Percentiles rank a stretch among this genome's conserved stretches.
These are phyloP conservation scores for Pollenia angustigena DNA, from an alignment of 2,888 invertebrate genomes.

Conservation along the genomic window DNA sequence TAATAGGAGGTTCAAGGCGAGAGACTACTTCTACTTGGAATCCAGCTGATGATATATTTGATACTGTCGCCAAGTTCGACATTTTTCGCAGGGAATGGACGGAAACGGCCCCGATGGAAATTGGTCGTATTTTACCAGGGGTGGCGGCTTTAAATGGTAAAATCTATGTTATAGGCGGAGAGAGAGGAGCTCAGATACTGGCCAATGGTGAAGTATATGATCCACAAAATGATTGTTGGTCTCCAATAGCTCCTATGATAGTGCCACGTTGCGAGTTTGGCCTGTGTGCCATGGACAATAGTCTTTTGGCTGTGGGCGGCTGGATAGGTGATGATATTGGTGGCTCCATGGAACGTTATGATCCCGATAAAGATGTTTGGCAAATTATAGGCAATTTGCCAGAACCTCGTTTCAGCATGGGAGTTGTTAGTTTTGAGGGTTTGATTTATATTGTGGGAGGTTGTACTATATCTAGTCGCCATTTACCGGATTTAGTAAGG, in stretches of 20 bases:
- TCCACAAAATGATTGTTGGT: constrained; percentile 88
- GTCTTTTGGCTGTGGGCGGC: constrained; percentile 94
- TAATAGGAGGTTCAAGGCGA: constrained; percentile 94
- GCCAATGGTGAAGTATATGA: constrained; percentile 94
- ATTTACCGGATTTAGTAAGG: constrained; percentile 90
- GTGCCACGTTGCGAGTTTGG: constrained; percentile 96
- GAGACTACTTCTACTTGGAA: constrained; percentile 90
- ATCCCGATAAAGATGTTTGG: constrained; percentile 92
- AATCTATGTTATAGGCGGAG: constrained; percentile 96
- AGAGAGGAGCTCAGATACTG: constrained; percentile 94
- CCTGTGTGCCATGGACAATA: constrained; percentile 92
- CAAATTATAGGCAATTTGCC: constrained; percentile 90
- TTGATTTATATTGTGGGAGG: constrained; percentile 95
- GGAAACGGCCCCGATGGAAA: constrained; percentile 91
- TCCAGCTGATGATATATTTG: constrained; percentile 92
- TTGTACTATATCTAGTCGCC: constrained; percentile 91
- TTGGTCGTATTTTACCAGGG: constrained; percentile 94
- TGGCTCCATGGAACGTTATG: constrained; percentile 93
- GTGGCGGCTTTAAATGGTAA: constrained; percentile 93
- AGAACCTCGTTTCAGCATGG: constrained; percentile 95
- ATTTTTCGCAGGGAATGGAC: constrained; percentile 89
- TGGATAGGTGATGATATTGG: constrained; percentile 97
- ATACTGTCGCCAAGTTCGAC: constrained; percentile 93
- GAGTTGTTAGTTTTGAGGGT: constrained; percentile 88
- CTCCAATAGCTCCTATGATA: constrained; percentile 89